These are phyloP conservation scores for Sinodicranocentrus sp. DNA, from an alignment of 2,888 invertebrate species.

Conservation along the genomic window DNA sequence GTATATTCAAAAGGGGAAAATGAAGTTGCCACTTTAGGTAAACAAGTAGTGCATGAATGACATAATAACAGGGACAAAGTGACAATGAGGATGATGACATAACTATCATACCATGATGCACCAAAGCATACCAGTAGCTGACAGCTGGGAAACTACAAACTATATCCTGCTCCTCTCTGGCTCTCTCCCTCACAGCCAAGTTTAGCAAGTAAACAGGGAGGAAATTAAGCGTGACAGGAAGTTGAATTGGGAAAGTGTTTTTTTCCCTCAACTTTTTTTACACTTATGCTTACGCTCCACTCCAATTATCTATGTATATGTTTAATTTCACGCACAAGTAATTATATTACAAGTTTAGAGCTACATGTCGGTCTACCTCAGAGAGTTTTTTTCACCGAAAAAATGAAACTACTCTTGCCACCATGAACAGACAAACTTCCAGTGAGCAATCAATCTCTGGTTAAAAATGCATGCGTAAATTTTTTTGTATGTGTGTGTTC, in stretches of 20 bases:
- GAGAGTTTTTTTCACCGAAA: too few relatives aligned
- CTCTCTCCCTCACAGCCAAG: neutral
- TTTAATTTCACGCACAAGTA: constrained; percentile 52
- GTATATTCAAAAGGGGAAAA: neutral
- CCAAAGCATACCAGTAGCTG: too few relatives aligned
- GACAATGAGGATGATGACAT: constrained; percentile 29
- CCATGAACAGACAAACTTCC: too few relatives aligned
- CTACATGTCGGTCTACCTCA: too few relatives aligned
- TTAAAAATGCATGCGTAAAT: too few relatives aligned
- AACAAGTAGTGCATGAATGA: neutral
- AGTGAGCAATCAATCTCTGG: too few relatives aligned
- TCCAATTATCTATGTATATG: constrained; percentile 1
- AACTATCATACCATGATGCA: constrained; percentile 1
- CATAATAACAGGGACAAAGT: neutral
- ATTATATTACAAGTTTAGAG: too few relatives aligned
- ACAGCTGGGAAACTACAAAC: too few relatives aligned
- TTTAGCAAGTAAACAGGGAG: neutral
- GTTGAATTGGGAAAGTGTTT: constrained; percentile 39
- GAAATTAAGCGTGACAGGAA: constrained; percentile 59
- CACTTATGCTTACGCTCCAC: neutral
- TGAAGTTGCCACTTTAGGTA: neutral
- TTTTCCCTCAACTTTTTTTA: neutral
- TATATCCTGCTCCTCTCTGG: too few relatives aligned
- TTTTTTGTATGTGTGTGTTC: too few relatives aligned
- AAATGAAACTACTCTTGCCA: too few relatives aligned